Conservation (phyloP, 2,113 vertebrate species). For the Helogale parvula region DNA sequence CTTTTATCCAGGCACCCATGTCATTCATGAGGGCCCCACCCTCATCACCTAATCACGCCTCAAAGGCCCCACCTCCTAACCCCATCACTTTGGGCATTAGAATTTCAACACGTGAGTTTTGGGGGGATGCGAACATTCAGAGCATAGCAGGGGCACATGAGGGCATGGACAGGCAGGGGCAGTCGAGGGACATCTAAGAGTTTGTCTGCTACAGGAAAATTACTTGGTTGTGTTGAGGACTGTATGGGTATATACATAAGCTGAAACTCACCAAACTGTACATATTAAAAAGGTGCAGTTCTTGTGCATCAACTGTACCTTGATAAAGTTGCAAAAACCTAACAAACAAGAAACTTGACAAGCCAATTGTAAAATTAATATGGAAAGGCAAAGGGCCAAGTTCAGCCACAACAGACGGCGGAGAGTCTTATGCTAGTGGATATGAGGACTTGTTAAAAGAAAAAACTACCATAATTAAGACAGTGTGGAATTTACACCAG, state of each 20-base stretch:
- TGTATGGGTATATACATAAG: not conserved
- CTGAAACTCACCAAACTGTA: not conserved
- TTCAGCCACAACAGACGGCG: not conserved
- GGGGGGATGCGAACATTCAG: not conserved
- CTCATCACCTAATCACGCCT: not conserved
- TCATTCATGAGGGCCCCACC: not conserved
- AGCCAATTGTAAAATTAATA: not conserved
- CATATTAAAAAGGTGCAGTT: not conserved
- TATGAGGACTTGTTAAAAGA: not conserved
- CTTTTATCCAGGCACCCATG: not conserved
- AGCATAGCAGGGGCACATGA: not conserved
- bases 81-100: not conserved
- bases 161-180: not conserved
- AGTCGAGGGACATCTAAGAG: not conserved
- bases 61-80: not conserved
- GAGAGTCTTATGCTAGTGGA: not conserved
- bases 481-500: not conserved
- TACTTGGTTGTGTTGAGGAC: not conserved
- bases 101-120: not conserved
- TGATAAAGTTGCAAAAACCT: not conserved
- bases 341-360: not conserved
- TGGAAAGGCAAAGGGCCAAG: not conserved
- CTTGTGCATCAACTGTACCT: not conserved
- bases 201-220: not conserved
- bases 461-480: not conserved